Base-by-base conservation (phyloP, 2,113 vertebrate genomes). In the Dunckerocampus dactyliophorus region DNA sequence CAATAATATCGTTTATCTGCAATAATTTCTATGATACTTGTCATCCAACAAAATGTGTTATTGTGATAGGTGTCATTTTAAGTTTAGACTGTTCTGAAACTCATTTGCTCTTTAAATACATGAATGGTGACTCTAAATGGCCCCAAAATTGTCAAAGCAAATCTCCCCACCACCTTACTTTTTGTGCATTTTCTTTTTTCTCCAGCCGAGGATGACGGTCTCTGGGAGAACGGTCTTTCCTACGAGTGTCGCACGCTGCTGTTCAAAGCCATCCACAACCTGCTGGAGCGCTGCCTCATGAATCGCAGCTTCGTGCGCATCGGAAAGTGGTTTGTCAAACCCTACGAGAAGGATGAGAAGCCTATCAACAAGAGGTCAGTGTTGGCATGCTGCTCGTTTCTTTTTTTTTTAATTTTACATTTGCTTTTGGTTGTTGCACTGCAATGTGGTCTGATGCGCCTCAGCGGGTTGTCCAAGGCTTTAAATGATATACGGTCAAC, bases 161-260 rank as follows among this genome's bases (percentile, higher is more conserved):
- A 34, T 39, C 46, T 42, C 21, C 4, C 13, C 37, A 34, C 15
- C 12, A 13, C 62, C 63, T 42, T 61, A 11, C 1, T 21, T 21
- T 62, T 17, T 55, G 5, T 34, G n/a, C 24, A 13, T 63, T 15
- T 62, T 34, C 8, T 50, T 14, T 8, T 50, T 51, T 72, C 16
- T 21, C 42, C 68, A 86, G 86, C 77, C 0, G 94, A 97, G 69
- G 96, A 98, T 56, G 93, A 98, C 47, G 96, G 96, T 43, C 89
- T 94, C 6, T 99, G 95, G 95, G 96, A 99, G 84, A 96, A 94
- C 3, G 96, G 96, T 42, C 93, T 97, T 55, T 96, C 95, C 10
- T 99, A 99, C 0, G 96, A 99, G 82, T 99, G 96, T 78, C 95
- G 96, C 57, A 98, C 95, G 51, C 89, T 99, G 63, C 95, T 98